A percentile compares a stretch with the other conserved stretches of the same genome.
Conservation (phyloP, 1,140 invertebrate genomes). For the Thalassaphorura encarpata region DNA sequence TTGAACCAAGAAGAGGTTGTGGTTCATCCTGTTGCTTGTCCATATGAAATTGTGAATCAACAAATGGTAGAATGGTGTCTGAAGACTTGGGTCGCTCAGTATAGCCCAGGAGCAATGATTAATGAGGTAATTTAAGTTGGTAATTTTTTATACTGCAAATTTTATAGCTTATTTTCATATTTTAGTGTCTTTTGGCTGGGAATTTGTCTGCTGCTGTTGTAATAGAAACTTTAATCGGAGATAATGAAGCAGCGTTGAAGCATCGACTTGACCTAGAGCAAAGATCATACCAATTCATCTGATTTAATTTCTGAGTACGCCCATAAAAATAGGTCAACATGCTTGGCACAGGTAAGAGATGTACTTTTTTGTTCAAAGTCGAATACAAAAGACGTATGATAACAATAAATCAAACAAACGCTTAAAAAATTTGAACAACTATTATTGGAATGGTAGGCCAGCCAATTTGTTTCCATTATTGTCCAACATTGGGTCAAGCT, state of each 20-base stretch:
- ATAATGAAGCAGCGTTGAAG: constrained; percentile 25
- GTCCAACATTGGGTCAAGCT: constrained; percentile 24
- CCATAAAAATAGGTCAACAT: background rate
- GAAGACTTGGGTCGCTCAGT: no score
- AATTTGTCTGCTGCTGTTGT: constrained; percentile 22
- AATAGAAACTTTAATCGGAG: constrained; percentile 24
- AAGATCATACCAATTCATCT: background rate
- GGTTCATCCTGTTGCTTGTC: background rate
- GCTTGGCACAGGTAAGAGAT: constrained; percentile 2
- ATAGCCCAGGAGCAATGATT: no score
- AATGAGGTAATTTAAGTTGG: no score
- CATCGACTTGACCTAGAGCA: constrained; percentile 11
- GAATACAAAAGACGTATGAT: no score
- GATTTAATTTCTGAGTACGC: background rate
- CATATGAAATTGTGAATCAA: constrained; percentile 6
- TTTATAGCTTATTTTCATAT: constrained; percentile 9
- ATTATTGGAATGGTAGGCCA: constrained; percentile 17
- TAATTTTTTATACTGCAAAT: no score
- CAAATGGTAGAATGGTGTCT: constrained; percentile 29
- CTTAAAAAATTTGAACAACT: no score
- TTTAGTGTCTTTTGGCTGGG: constrained; percentile 20
- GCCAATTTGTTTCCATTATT: constrained; percentile 25
- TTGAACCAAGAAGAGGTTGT: background rate
- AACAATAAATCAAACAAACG: no score
- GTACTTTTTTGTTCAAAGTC: no score